Base-by-base conservation (phyloP, 2,888 invertebrate genomes). In the Archips xylosteana region DNA sequence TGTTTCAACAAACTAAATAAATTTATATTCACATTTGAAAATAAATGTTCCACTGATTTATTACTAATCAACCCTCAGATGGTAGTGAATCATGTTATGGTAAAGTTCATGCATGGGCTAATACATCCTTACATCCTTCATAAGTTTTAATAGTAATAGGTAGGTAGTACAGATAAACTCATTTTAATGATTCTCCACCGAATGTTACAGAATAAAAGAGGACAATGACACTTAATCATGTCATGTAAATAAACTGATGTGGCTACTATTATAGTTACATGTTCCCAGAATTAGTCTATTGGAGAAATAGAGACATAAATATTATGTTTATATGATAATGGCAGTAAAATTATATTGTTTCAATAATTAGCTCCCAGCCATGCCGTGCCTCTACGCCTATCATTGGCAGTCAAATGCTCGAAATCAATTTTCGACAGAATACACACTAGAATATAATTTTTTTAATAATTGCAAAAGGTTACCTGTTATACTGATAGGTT, bases 151-250 rank as follows among this genome's bases (percentile, higher is more conserved):
- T 57, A 57, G 5, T 32, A 32, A 32, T 57, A 3, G 57, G 32
- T 57, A 57, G 3, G 32, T 57, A 23, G 23, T 32, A 32, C 9
- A 54, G 51, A 57, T 23, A 32, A 32, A 32, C 10, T 12, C 32
- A 57, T 57, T 51, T 15, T 23, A 54, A 54, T 23, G 54, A 54
- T 54, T 54, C 23, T 23, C 54, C 23, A 54, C 23, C 54, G 3
- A 23, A 23, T 23, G n/a, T 34, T n/a, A 45, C 57, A 63, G 23
- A 36, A 61, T n/a, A 63, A 39, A 67, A 79, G 82, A 82, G 89
- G 87, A 83, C 89, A 90, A 83, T 88, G 89, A 90, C 89, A 89
- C 80, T 78, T 77, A 84, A 82, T 78, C 76, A 80, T 84, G 83
- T 84, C 86, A 84, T 81, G 80, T 87, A 86, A 86, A 88, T 87